Evolutionary conservation across 2,113 vertebrate genomes (phyloP), one percentile per base, ranked within the genome.

Genomic region (Xenopus tropicalis): DNA sequence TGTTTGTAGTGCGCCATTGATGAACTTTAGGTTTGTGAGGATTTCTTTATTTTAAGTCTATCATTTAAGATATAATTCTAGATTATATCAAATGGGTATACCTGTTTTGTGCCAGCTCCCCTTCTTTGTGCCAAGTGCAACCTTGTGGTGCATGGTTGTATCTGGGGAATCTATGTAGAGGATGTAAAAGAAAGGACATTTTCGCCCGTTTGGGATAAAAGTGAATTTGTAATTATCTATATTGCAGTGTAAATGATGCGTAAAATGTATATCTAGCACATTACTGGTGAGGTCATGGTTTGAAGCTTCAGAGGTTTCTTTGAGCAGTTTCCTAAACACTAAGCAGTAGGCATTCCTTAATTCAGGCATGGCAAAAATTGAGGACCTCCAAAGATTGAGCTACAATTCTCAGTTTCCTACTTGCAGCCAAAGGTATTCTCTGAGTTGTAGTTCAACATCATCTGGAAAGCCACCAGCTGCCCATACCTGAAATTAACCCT

Each of bases 91-190:
- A 68, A 69, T 17, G 67, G 71, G 51, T 14, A 44, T 59, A 68
- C 1, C 22, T 71, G 48, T 57, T 58, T 46, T 74, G 44, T 75
- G 68, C 4, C 2, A 71, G 23, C 14, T 79, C 13, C 21, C 61
- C 74, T 72, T 81, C 66, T 77, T 71, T 76, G 16, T 14, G 44
- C 6, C 56, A 61, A 0, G 1, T 58, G 66, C 19, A 80, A 82
- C 67, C 1, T 10, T 69, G 62, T 1, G 0, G 1, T 71, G 12
- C 0, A 0, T 43, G 3, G 71, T 80, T 82, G 64, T 66, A 66
- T 69, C 11, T 69, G 69, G 58, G 72, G 24, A 80, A 78, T 66
- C 70, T 74, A 70, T 81, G 12, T 67, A 77, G 72, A 77, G 1
- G 8, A 4, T 72, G 81, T 79, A 69, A 20, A 73, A 80, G 4